Evolutionary conservation across 2,797 vertebrate species (phyloP), one percentile per base, ranked within the genome.

Genomic region (Ceryle rudis): DNA sequence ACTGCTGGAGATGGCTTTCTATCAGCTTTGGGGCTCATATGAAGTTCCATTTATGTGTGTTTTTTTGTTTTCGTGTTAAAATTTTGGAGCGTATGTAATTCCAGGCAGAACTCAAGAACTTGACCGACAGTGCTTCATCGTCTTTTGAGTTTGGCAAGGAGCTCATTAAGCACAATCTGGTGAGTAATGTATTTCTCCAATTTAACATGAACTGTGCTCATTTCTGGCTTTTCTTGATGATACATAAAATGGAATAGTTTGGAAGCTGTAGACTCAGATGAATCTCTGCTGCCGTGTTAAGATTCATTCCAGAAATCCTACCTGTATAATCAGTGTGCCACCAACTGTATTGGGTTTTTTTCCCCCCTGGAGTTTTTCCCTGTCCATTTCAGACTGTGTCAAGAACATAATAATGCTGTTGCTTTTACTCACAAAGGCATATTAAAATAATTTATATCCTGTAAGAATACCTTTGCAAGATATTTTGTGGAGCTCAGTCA

Each of bases 141-240:
- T 99, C 99, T 39, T 99, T 99, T 97, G 99, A 99, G 97, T 99
- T 99, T 97, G 99, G 99, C 90, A 99, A 99, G 96, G 99, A 99
- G 95, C 99, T 99, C 92, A 99, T 99, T 98, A 98, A 98, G 88
- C 99, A 99, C 97, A 99, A 99, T 98, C 98, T 99, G 98, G 99
- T 99, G 97, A 99, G 97, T 97, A 95, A 70, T 33, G 8, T 66
- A n/a, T 69, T 79, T 94, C 51, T 89, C 3, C 4, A 46, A 41
- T 70, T 86, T 94, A n/a, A 44, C 78, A 67, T 46, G 46, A 80
- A 58, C 49, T 78, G 17, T n/a, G 11, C 9, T 81, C 14, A 39
- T 35, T 86, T 93, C n/a, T 66, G 66, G 14, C 39, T 92, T 79
- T 85, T 61, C 39, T 33, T 80, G 46, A 51, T 92, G 69, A 61